Evolutionary conservation across 2,797 vertebrate species (phyloP), one percentile per base, ranked within the genome.

Genomic region (Pyrocephalus nanus): DNA sequence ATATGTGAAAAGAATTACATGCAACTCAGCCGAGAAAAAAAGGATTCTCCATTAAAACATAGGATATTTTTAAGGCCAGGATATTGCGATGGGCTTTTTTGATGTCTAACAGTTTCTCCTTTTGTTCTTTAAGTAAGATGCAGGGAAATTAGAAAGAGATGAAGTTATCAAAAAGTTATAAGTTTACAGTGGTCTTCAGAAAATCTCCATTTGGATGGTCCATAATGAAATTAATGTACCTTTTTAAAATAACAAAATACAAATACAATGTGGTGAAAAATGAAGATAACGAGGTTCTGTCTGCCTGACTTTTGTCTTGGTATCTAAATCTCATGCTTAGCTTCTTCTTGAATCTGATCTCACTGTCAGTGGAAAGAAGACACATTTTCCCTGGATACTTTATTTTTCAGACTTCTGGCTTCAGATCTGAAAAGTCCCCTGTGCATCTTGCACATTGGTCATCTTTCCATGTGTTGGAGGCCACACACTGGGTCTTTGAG

Each of bases 401-500:
- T 92, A 94, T 96, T 96, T 96, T 96, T 93, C 94, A 96, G 76
- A 76, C 88, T 88, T 48, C 47, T 97, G 87, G 90, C 91, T 92
- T 93, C 61, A 66, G 66, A 93, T 92, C 73, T 90, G 70, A 88
- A 86, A 93, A 94, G 76, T 94, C 95, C 94, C 94, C 48, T 86
- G 87, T 84, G 95, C 15, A 16, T 92, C 85, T 81, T 76, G 42
- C 92, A 92, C 66, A 79, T n/a, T 92, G 92, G 95, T 96, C 93
- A 88, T 94, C 93, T 96, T 96, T 95, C 93, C 94, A 95, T 95
- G 91, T 95, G 95, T 67, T 93, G 67, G 90, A 91, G 94, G 94
- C 96, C 90, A 94, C 95, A 97, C 94, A 96, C 80, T 94, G 81
- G 93, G 92, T 89, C 88, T 93, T 95, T 94, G 75, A 95, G 92